Evolutionary conservation across 1,140 invertebrate genomes (phyloP), one percentile per base, ranked within the genome.

Genomic region (Trichomalopsis sarcophagae): DNA sequence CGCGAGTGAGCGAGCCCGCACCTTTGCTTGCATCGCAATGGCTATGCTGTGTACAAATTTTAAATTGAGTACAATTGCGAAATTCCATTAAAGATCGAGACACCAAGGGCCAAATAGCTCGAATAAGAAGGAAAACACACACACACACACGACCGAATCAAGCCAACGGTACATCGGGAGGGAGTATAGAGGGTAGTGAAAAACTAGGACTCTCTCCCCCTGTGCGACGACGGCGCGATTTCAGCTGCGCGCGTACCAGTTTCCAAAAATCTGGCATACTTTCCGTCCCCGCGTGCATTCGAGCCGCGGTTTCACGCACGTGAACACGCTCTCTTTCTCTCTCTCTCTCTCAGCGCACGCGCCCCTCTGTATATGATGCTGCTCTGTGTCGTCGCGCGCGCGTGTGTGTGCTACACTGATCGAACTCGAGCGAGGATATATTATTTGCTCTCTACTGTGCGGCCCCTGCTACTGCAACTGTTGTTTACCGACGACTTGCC

Each of bases 241-340:
- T 66, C 82, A 84, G 82, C 82, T 78, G 82, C 84, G 68, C 23
- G 21, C 62, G 82, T 76, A 84, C 76, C 68, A 79, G 40, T 84
- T 84, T 84, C 82, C 82, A 77, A 77, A 84, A 84, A 84, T 69
- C 82, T 74, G 82, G 76, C 66, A 77, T 69, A 74, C n/a, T 75
- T 74, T 82, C 30, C 30, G 17, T 7, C 10, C 0, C 7, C 69
- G 81, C 44, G n/a, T n/a, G 40, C 62, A 36, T 27, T 40, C 62
- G 82, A 55, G 14, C 62, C 74, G 44, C 30, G 68, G 55, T 71
- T 44, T 36, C 73, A 75, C 73, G 73, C 33, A 36, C 62, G 33
- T 69, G 66, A n/a, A 23, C 21, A 33, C 30, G 27, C 30, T 30
- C 27, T 13, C 9, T 21, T 27, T 66, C 77, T 27, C 77, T 47